These are phyloP conservation scores for Thalassarche chlororhynchos DNA, from an alignment of 2,113 vertebrate genomes.

Conservation along the genomic window DNA sequence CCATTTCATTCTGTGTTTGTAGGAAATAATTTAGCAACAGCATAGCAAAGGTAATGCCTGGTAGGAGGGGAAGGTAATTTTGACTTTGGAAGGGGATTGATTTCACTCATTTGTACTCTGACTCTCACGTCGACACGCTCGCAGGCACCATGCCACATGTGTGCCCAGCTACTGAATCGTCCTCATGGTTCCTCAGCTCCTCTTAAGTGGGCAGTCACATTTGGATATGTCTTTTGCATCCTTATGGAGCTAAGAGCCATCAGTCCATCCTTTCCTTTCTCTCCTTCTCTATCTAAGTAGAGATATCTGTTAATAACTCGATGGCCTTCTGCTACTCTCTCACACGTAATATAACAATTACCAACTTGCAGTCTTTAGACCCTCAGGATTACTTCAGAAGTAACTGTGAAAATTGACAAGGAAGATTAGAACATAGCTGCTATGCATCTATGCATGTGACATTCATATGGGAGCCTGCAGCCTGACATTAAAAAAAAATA, in stretches of 20 bases:
- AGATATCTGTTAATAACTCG: neutral
- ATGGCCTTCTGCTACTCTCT: neutral
- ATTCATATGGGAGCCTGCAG: neutral
- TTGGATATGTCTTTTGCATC: neutral
- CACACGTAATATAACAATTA: neutral
- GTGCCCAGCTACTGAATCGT: neutral
- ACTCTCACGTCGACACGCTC: fast-evolving
- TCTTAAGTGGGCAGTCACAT: neutral
- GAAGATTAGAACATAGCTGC: neutral
- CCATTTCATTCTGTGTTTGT: neutral
- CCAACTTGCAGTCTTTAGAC: neutral
- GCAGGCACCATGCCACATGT: fast-evolving
- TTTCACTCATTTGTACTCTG: neutral
- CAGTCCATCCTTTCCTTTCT: neutral
- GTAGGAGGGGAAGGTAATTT: neutral
- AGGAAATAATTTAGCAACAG: neutral
- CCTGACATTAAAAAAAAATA: neutral
- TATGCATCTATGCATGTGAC: fast-evolving
- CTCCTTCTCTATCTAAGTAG: neutral
- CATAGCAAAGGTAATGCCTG: neutral
- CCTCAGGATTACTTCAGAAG: neutral
- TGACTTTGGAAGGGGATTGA: neutral
- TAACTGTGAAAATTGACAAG: neutral
- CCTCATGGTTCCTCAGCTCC: fast-evolving
- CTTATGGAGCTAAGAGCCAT: neutral